Evolutionary conservation across 2,113 vertebrate genomes (phyloP), one percentile per base, ranked within the genome.

Genomic region (Labeo catla): DNA sequence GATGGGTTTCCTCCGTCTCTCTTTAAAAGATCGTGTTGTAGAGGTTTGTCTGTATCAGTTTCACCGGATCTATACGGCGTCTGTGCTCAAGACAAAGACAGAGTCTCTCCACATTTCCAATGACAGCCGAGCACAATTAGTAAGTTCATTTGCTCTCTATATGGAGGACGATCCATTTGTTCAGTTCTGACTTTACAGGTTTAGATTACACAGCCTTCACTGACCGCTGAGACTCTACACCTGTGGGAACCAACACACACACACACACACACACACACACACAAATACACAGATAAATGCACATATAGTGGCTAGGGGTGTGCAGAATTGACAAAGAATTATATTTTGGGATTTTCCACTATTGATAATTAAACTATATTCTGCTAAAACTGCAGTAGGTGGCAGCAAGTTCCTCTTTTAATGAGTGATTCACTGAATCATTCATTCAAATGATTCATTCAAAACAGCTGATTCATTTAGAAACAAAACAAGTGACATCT

Each of bases 11-110:
- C 77, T 79, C 77, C 19, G n/a, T 61, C 54, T 11, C 16, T 49
- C 79, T 66, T 49, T 63, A 63, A 43, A 47, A 63, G 36, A 65
- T 63, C 7, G 15, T 13, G 59, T 65, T 45, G 43, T 19, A 15
- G 15, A 59, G 52, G 54, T 43, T 63, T 47, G 21, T 65, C 59
- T 49, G 43, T 63, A 49, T 81, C 59, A 28, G 39, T 81, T 66
- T 81, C 79, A 66, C 23, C 34, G 12, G 59, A 81, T 81, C 61
- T 66, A 65, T 66, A 81, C 45, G 6, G 59, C 23, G 21, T 66
- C 79, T 81, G 79, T 81, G 43, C 23, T 81, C 61, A 66, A 28
- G 61, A 77, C 76, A 77, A 77, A 77, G 50, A 36, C 23, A 19
- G 23, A 77, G 23, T 54, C 76, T 54, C 76, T 54, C 23, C 76